phyloP scores from a whole-genome alignment of 1,140 invertebrate species.

The Drosophila nikananu region DNA sequence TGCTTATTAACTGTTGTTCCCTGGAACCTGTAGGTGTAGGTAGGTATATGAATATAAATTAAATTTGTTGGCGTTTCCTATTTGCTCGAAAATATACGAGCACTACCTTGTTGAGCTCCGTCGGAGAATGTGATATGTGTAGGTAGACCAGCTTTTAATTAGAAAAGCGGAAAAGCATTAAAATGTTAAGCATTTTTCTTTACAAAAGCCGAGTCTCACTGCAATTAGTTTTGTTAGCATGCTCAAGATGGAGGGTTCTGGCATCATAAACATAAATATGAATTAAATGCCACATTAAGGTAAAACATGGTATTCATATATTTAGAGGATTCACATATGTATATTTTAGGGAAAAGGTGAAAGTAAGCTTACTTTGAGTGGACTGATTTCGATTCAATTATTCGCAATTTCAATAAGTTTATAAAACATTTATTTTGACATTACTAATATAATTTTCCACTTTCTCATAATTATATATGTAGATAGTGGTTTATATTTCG shows the following conservation, averaged over 20 bases:
- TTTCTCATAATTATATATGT: too few species aligned
- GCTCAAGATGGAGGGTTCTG: neutral
- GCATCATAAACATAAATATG: slow-evolving; percentile 14
- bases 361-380: too few species aligned
- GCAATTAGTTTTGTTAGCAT: slow-evolving; percentile 30
- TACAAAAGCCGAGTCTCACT: slow-evolving; percentile 14
- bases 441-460: too few species aligned
- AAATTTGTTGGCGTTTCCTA: slow-evolving; percentile 37
- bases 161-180: slow-evolving; percentile 46
- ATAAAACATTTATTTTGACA: too few species aligned
- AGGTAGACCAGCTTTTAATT: slow-evolving; percentile 41
- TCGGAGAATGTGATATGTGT: slow-evolving; percentile 7
- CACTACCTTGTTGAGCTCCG: slow-evolving; percentile 13
- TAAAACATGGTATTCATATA: slow-evolving; percentile 4
- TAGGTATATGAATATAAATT: slow-evolving; percentile 50
- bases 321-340: too few species aligned
- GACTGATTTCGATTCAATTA: too few species aligned
- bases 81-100: slow-evolving; percentile 28
- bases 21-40: slow-evolving; percentile 14
- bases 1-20: slow-evolving; percentile 51
- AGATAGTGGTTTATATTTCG: too few species aligned
- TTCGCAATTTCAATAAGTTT: too few species aligned
- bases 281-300: slow-evolving; percentile 11
- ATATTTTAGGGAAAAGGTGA: too few species aligned
- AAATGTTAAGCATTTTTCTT: slow-evolving; percentile 25